These are phyloP conservation scores for Dryomyza anilis DNA, from an alignment of 2,888 invertebrate genomes.

Conservation along the genomic window DNA sequence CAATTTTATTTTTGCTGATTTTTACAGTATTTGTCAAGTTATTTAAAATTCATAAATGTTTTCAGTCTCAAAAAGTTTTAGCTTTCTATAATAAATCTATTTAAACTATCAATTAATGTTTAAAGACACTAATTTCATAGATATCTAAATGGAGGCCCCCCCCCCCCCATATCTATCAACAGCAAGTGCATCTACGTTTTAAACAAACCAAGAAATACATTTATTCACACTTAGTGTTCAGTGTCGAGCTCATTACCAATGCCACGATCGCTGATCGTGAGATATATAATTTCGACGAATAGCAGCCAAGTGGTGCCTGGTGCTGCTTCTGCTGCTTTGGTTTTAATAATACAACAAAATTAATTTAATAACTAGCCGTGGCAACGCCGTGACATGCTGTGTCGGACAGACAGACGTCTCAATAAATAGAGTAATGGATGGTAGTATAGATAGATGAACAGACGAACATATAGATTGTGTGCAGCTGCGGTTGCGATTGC, in stretches of 20 bases:
- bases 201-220: neutral
- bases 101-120: no score
- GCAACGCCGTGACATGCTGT: conserved; percentile 35
- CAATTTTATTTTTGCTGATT: no score
- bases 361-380: conserved; percentile 49
- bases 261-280: neutral
- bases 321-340: neutral
- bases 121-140: no score
- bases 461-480: neutral
- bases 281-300: neutral
- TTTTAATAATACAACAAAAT: conserved; percentile 47
- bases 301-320: conserved; percentile 18
- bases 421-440: neutral
- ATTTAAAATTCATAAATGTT: no score
- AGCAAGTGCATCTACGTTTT: no score
- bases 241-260: neutral
- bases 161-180: no score
- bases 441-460: neutral
- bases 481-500: neutral
- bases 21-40: no score
- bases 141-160: no score
- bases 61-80: no score
- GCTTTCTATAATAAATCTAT: no score
- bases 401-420: neutral
- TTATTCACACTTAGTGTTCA: conserved; percentile 12